Evolutionary conservation across 2,113 vertebrate genomes (phyloP), one percentile per base, ranked within the genome.

Genomic region (Aptenodytes forsteri): DNA sequence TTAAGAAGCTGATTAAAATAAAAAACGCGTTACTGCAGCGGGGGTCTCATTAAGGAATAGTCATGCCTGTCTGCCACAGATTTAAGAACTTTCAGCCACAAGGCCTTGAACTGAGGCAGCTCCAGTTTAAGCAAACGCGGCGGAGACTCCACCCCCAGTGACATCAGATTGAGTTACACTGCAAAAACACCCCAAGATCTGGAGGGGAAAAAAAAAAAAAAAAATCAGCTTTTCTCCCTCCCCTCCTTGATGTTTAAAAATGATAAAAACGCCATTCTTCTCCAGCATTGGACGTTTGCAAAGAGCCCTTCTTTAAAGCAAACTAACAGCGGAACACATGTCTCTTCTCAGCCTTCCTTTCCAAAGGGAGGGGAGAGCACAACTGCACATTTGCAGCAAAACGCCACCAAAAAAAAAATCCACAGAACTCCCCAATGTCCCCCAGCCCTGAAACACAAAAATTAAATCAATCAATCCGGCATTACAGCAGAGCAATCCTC

Each of bases 101-200:
- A 97, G 97, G 97, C 97, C 97, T 97, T 97, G 96, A 95, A 96
- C 94, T n/a, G 95, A 95, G 95, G 70, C 93, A 95, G 95, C 96
- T 91, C 93, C 95, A 84, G 96, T 93, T 97, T 96, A 96, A 97
- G 96, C 94, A 94, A 97, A 97, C 34, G 83, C 79, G 85, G 78
- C 1, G 0, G 64, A 96, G 93, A 95, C 97, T 97, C 97, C 98
- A 91, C 98, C 97, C 95, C 95, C 94, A 42, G 73, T 98, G 97
- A 97, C 97, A 97, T 97, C 97, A 97, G 91, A 95, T 89, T 95
- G 96, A 97, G 97, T 97, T 98, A 96, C 92, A 86, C 70, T 88
- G 84, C 87, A 90, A 95, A 95, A 93, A 85, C 90, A 97, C 95
- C 82, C 94, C 94, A 94, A 96, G 95, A 96, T 86, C 82, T 81